A percentile compares a stretch with the other conserved stretches of the same genome.
Evolutionary conservation across 2,888 invertebrate species (phyloP).

Genomic region (Microchrysa polita): DNA sequence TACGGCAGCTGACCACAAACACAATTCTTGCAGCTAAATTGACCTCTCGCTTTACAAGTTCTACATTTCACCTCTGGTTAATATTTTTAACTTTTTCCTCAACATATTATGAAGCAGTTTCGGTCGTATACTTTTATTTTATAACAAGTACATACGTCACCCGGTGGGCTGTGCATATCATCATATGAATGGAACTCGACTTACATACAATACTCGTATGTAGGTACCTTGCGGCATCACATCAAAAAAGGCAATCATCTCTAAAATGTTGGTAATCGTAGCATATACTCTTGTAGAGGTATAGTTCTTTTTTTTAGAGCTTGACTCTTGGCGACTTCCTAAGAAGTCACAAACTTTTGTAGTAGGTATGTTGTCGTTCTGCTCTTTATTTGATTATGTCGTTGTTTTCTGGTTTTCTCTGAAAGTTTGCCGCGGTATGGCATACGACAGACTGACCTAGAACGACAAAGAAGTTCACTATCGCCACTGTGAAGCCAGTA

Average conservation of each 20-base stretch:
- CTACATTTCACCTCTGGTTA: too few species aligned
- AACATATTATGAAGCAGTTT: too few species aligned
- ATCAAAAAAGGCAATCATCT: slow-evolving; percentile 40
- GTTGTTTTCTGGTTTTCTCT: slow-evolving; percentile 34
- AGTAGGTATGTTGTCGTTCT: not conserved
- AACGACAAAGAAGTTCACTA: slow-evolving; percentile 38
- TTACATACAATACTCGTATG: too few species aligned
- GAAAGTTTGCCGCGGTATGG: slow-evolving; percentile 43
- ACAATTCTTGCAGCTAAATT: too few species aligned
- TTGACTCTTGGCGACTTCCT: slow-evolving; percentile 40
- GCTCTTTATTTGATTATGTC: not conserved
- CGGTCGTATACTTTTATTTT: too few species aligned
- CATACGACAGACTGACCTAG: slow-evolving; percentile 42
- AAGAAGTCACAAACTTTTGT: slow-evolving; percentile 43
- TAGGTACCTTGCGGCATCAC: slow-evolving; percentile 26
- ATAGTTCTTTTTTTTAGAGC: not conserved
- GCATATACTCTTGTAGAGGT: slow-evolving; percentile 26
- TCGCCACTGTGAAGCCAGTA: slow-evolving; percentile 29
- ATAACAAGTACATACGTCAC: too few species aligned
- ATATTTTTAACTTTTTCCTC: too few species aligned
- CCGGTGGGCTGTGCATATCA: too few species aligned
- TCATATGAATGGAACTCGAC: too few species aligned
- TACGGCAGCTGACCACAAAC: too few species aligned
- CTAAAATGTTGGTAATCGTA: slow-evolving; percentile 41
- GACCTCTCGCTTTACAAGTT: too few species aligned